Conservation (phyloP, 2,797 vertebrate species). For the Acanthurus leucopareius region DNA sequence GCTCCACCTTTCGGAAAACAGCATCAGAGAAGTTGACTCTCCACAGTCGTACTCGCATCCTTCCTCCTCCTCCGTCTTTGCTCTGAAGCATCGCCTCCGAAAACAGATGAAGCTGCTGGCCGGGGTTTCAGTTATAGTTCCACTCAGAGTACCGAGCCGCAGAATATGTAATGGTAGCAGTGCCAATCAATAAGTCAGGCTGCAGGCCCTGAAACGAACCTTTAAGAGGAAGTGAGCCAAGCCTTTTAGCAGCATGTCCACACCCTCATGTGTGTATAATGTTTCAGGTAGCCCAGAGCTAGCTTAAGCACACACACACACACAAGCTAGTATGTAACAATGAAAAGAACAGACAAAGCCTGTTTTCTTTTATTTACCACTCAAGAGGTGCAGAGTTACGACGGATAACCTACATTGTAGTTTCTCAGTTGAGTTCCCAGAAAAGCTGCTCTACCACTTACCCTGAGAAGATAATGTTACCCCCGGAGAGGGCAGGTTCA, state of each 20-base stretch:
- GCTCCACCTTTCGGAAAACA: conserved; percentile 55
- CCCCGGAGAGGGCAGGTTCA: conserved; percentile 14
- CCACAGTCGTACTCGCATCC: conserved; percentile 6
- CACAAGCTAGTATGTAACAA: conserved; percentile 6
- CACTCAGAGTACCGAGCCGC: conserved; percentile 16
- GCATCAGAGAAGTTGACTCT: conserved; percentile 51
- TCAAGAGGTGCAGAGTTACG: conserved; percentile 35
- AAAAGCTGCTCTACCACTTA: conserved; percentile 24
- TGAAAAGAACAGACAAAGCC: conserved; percentile 38
- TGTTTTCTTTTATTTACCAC: conserved; percentile 26
- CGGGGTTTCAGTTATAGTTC: conserved; percentile 19
- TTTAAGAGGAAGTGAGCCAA: conserved; percentile 37
- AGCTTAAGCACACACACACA: not conserved
- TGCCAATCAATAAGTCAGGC: conserved; percentile 40
- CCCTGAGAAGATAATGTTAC: conserved; percentile 19
- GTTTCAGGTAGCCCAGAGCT: conserved; percentile 59
- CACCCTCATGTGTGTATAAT: conserved; percentile 53
- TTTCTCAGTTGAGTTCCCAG: conserved; percentile 35
- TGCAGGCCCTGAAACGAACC: conserved; percentile 41
- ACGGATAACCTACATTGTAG: conserved; percentile 20
- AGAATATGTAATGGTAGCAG: conserved; percentile 28
- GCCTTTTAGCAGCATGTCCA: conserved; percentile 33
- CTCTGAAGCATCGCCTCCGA: conserved; percentile 44
- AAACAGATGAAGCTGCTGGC: conserved; percentile 35
- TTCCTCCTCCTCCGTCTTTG: conserved; percentile 42